Base-by-base conservation (phyloP, 1,140 invertebrate genomes). In the Arion vulgaris region DNA sequence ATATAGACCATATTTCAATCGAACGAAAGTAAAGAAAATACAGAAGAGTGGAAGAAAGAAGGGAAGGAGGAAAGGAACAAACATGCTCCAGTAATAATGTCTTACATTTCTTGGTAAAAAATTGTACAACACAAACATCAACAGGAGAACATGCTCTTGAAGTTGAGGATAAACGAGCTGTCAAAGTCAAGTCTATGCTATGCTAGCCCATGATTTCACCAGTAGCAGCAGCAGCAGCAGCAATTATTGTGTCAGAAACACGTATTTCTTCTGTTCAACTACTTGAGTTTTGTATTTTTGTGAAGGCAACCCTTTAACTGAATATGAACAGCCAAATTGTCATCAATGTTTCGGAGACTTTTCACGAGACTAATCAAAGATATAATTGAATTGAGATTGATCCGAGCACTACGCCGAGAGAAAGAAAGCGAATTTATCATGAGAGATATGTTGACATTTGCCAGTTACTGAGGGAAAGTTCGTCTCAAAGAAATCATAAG, bases 361-460 rank as follows among this genome's bases (percentile, higher is more conserved):
- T 66, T n/a, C 62, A 32, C 62, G 62, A 66, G 0, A 32, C 62
- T 66, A 66, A 66, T 66, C 28, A 66, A 66, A 28, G n/a, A 1
- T 34, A 66, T 66, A 66, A 66, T 66, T 66, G 62, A 66, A 66
- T 7, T 66, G n/a, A 32, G 28, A 66, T 66, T 66, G 62, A 66
- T 66, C 28, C 2, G 17, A 17, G 0, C 62, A 57, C 11, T n/a
- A 34, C 17, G 62, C 17, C 17, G n/a, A 32, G 5, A 66, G 28
- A 66, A 66, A 66, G 62, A 66, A 66, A 66, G n/a, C 17, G 32
- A 66, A 66, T 32, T 66, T 66, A 2, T 66, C 62, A 32, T 66
- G 5, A 11, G 11, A 5, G 5, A n/a, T 4, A 32, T 66, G 62
- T 66, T 66, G 62, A 66, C 62, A 66, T 66, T 66, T 66, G 11